Evolutionary conservation across 2,113 vertebrate genomes (phyloP), one percentile per base, ranked within the genome.

Genomic region (Cyanistes caeruleus): DNA sequence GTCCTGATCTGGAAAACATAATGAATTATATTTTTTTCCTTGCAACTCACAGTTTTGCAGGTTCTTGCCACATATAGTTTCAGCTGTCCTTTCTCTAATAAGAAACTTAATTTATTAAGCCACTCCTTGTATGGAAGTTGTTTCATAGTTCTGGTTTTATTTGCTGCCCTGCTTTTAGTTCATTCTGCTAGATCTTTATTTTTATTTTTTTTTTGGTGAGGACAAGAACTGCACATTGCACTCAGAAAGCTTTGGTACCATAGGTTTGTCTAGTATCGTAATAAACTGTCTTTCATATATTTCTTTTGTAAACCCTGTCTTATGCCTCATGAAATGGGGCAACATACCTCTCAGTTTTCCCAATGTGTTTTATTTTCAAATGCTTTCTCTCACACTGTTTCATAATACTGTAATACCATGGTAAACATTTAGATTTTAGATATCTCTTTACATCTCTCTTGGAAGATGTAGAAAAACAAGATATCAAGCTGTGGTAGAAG

Each of bases 401-500:
- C 43, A 28, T 28, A 87, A 74, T 33, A 59, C 27, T 39, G 33
- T 37, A 49, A 55, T 86, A 62, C 14, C 46, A 58, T 37, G 72
- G 58, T 41, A 70, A 82, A 84, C 59, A 48, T 80, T 55, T 69
- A 86, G 64, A 73, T 78, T 92, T 92, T 58, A 76, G 49, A 27
- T 59, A 56, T 44, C 44, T 58, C 23, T 92, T 83, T 85, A 84
- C 37, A 81, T 33, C 12, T 74, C 19, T 83, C 21, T 58, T 79
- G 37, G 49, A 48, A 65, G 30, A 87, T 37, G 7, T 48, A 83
- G 87, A 58, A 22, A 68, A 85, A 78, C 39, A 82, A 93, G 80
- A n/a, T 23, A n/a, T 85, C 93, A 79, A 60, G 55, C 82, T 94
- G 73, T 85, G 35, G 81, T 73, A 77, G 90, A 87, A 95, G 78